Percentiles rank a stretch among this genome's conserved stretches.
These are phyloP conservation scores for Caenorhabditis panamensis DNA, from an alignment of 2,888 invertebrate genomes.

Conservation along the genomic window DNA sequence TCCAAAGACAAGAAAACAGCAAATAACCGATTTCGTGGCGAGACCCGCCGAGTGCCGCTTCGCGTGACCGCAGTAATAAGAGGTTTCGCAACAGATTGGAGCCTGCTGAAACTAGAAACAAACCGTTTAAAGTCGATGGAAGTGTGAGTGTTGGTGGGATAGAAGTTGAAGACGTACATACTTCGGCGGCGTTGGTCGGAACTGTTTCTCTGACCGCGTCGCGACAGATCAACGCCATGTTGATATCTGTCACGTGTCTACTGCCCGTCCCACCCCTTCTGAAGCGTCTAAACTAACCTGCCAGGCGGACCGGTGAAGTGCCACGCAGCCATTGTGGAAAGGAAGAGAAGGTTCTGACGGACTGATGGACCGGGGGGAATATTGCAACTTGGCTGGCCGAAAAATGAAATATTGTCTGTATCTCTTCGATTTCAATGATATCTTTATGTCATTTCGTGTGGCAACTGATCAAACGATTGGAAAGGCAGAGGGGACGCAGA, in stretches of 20 bases:
- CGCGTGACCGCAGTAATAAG: too few relatives aligned
- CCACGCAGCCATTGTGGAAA: conserved; percentile 55
- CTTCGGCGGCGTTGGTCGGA: conserved; percentile 13
- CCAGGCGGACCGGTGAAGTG: conserved; percentile 71
- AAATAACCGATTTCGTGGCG: too few relatives aligned
- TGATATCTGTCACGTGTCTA: conserved; percentile 37
- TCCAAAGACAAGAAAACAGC: too few relatives aligned
- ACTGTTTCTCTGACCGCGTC: neutral
- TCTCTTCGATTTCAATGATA: conserved; percentile 14
- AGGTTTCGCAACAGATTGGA: too few relatives aligned
- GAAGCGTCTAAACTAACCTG: conserved; percentile 51
- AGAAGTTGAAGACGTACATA: conserved; percentile 53
- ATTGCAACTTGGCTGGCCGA: conserved; percentile 3
- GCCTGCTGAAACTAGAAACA: neutral
- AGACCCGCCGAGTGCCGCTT: too few relatives aligned
- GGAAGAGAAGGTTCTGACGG: neutral
- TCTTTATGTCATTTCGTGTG: conserved; percentile 7
- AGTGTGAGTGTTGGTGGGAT: conserved; percentile 20
- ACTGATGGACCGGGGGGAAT: too few relatives aligned
- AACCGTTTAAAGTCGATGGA: conserved; percentile 39
- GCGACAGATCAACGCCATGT: conserved; percentile 22
- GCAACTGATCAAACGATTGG: conserved; percentile 41
- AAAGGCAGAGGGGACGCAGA: conserved; percentile 38
- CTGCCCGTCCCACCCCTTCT: conserved; percentile 18
- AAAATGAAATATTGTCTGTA: conserved; percentile 8